Evolutionary conservation across 1,140 invertebrate genomes (phyloP).

Genomic region (Caenorhabditis remanei): DNA sequence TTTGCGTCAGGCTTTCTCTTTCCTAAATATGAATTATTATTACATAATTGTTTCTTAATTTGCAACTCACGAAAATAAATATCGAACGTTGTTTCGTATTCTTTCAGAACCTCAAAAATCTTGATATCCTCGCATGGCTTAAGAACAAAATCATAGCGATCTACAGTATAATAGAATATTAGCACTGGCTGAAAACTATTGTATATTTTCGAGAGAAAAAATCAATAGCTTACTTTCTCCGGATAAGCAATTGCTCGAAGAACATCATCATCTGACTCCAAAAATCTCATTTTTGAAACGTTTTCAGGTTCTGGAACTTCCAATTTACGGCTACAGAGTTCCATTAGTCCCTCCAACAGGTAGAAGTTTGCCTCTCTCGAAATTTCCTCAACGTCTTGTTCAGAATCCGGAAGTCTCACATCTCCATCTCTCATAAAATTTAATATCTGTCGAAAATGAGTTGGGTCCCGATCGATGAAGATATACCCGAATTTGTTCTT

Average conservation of each 20-base stretch:
- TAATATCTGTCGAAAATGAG: neutral
- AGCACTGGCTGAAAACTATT: neutral
- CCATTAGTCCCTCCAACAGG: neutral
- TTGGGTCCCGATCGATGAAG: slow-evolving; percentile 1
- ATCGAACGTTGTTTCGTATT: neutral
- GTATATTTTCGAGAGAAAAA: neutral
- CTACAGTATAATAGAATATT: neutral
- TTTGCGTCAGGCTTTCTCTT: no score
- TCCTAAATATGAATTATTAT: no score
- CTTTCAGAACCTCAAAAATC: neutral
- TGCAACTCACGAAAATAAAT: neutral
- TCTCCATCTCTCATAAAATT: slow-evolving; percentile 21
- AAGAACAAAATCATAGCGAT: neutral
- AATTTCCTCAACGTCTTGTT: neutral
- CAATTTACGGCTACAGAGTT: neutral
- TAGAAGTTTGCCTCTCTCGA: neutral
- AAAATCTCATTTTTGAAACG: neutral
- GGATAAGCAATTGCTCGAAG: neutral
- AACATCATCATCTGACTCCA: neutral
- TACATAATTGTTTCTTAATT: no score
- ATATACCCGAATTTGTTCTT: neutral
- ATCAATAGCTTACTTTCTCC: neutral
- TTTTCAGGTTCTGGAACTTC: neutral
- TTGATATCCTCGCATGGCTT: neutral
- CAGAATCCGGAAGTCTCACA: neutral